phyloP scores from a whole-genome alignment of 1,140 invertebrate genomes.

The Tetramorium simillimum region DNA sequence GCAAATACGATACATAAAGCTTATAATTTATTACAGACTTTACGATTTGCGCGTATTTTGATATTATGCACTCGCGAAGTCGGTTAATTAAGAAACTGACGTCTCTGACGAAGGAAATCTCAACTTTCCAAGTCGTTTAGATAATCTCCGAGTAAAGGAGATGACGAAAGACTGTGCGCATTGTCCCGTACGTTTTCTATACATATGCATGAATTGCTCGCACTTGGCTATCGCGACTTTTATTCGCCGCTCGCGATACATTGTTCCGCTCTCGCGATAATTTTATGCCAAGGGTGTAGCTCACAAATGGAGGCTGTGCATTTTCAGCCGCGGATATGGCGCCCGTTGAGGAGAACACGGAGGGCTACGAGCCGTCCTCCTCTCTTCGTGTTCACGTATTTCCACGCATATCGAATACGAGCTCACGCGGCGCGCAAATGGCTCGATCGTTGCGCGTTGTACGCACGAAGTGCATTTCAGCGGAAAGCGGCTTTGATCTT shows the following conservation, averaged over 20 bases:
- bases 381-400: neutral
- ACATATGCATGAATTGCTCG: neutral
- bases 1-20: too few relatives aligned
- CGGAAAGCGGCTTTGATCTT: constrained; percentile 63
- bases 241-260: constrained; percentile 19
- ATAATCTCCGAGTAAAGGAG: neutral
- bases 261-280: constrained; percentile 41
- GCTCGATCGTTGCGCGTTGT: neutral
- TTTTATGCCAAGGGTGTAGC: neutral
- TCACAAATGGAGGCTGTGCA: constrained; percentile 16
- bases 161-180: neutral
- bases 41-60: neutral
- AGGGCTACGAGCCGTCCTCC: neutral
- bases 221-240: constrained; percentile 30
- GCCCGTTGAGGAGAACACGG: neutral
- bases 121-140: neutral
- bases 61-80: neutral
- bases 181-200: neutral
- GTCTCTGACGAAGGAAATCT: neutral
- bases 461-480: neutral
- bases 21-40: too few relatives aligned
- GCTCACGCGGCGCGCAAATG: neutral
- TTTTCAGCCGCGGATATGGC: constrained; percentile 15
- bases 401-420: neutral
- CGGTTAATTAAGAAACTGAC: neutral